Evolutionary conservation across 2,113 vertebrate species (phyloP), one percentile per base, ranked within the genome.

Genomic region (Bufo gargarizans): DNA sequence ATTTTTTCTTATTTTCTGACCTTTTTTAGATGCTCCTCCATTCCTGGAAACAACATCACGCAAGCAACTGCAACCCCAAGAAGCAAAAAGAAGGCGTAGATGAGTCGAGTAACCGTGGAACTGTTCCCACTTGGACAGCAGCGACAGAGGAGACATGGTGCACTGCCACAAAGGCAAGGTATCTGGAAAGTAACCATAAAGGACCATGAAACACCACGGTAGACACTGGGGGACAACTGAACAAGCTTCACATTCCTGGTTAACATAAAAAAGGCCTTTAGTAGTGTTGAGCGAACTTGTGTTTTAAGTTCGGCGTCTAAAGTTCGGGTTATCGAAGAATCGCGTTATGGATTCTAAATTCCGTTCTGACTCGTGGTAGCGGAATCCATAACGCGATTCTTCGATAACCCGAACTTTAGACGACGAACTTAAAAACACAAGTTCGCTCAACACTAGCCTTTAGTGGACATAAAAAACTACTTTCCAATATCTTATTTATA

Each of bases 21-120:
- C 98, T 99, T 99, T 92, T 99, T 98, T n/a, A 99, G 95, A 83
- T 99, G 97, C 33, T 93, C 96, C 91, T 99, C 98, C 97, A 99
- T 99, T 91, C 98, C 98, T 3, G 98, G 98, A 94, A 99, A 96
- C 86, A 99, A 82, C 98, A 99, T 99, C 71, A 99, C 94, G 61
- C 98, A 99, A 91, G 98, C 96, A 1, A 99, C 88, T 4, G 92
- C 96, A 3, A 99, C 98, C 0, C 98, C 98, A 85, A 99, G 93
- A 4, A 99, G 95, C 74, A 99, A 90, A 90, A 99, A 98, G 92
- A 97, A 95, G 5, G 98, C 97, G 4, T 99, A 99, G 84, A 98
- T 96, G 90, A 99, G 93, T 0, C 98, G 97, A 0, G 98, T 99
- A 78, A 99, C 96, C 0, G 98, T 99, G 76, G 98, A 99, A 91